These are phyloP conservation scores for Diploscapter pachys DNA, from an alignment of 1,140 invertebrate genomes.

Conservation along the genomic window DNA sequence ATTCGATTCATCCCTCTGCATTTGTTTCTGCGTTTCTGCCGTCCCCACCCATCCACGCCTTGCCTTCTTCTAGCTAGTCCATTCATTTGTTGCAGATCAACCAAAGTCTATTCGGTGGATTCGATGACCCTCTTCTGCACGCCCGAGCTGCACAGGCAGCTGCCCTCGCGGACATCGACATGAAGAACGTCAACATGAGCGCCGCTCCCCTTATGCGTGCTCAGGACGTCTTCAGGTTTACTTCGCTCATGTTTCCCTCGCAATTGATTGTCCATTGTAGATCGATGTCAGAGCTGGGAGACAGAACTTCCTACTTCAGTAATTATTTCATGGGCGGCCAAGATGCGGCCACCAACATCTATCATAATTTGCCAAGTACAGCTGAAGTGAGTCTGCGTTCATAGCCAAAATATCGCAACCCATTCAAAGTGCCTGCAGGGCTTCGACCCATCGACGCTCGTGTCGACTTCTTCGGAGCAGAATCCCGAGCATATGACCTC, in stretches of 20 bases:
- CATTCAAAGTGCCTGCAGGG: constrained; percentile 2
- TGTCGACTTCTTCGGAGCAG: constrained; percentile 39
- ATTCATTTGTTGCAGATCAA: constrained; percentile 39
- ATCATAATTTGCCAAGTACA: constrained; percentile 24
- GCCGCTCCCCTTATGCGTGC: constrained; percentile 44
- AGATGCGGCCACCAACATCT: constrained; percentile 30
- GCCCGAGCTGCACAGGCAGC: constrained; percentile 46
- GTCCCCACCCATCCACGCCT: no score
- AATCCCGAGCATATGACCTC: constrained; percentile 28
- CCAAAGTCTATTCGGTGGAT: constrained; percentile 47
- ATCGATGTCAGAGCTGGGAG: neutral
- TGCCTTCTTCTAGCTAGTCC: no score
- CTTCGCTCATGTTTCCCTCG: neutral
- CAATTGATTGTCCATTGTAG: no score
- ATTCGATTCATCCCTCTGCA: no score
- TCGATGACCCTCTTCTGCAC: constrained; percentile 51
- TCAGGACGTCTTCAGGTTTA: constrained; percentile 53
- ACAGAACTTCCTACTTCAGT: constrained; percentile 17
- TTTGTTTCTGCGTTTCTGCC: no score
- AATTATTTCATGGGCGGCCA: constrained; percentile 27
- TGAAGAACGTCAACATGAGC: constrained; percentile 50
- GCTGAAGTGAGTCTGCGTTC: constrained; percentile 14
- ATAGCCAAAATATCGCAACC: constrained; percentile 7
- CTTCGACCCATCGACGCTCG: constrained; percentile 36
- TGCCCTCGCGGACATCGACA: constrained; percentile 51